phyloP scores from a whole-genome alignment of 2,113 vertebrate genomes.

The Pygoscelis adeliae region DNA sequence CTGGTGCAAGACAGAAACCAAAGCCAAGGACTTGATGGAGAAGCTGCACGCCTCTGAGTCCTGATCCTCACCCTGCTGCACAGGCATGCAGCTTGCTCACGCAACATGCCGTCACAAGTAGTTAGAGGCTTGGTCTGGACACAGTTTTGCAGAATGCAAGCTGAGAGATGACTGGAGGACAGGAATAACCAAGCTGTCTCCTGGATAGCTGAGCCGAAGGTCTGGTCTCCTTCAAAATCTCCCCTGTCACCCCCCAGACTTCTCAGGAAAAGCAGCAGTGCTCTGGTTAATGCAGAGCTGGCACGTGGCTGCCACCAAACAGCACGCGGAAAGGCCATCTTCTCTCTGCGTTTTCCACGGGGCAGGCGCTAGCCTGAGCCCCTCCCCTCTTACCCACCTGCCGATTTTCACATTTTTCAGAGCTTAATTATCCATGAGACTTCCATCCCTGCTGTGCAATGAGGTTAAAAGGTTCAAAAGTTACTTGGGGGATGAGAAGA shows the following conservation, averaged over 20 bases:
- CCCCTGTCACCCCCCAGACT: too few relatives aligned
- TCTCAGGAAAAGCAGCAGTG: neutral
- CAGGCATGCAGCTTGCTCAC: neutral
- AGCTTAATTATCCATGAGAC: neutral
- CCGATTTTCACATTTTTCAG: neutral
- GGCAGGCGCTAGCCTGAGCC: neutral
- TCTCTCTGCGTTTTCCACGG: neutral
- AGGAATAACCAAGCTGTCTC: neutral
- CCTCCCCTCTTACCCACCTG: neutral
- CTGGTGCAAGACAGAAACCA: neutral
- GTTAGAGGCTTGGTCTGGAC: neutral
- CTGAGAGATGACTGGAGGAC: neutral
- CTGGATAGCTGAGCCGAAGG: neutral
- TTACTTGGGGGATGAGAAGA: neutral
- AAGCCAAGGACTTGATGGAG: neutral
- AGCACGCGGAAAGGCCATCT: neutral
- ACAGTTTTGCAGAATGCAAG: neutral
- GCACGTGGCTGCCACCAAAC: neutral
- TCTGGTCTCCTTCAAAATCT: neutral
- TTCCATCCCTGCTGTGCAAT: neutral
- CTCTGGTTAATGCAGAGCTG: neutral
- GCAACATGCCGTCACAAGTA: fast-evolving
- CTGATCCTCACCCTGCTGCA: neutral
- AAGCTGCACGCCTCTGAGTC: neutral
- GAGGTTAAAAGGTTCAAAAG: neutral